Conservation (phyloP, 2,888 invertebrate genomes). For the Papilio protenor region DNA sequence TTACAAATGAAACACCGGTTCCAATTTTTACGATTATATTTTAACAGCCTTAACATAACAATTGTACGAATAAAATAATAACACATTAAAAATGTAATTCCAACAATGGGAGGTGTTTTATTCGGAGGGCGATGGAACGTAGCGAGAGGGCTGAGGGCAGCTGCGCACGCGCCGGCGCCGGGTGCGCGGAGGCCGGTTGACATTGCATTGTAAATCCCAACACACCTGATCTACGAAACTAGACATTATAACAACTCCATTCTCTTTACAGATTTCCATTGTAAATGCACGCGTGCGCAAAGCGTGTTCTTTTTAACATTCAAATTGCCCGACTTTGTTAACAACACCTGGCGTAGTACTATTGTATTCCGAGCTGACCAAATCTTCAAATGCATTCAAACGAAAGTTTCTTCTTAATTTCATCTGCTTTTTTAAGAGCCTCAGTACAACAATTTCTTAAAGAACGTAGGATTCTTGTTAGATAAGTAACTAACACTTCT, state of each 20-base stretch:
- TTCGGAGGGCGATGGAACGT: slow-evolving; percentile 58
- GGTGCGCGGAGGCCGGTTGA: slow-evolving; percentile 74
- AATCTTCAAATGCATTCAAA: slow-evolving; percentile 9
- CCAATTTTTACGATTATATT: slow-evolving; percentile 24
- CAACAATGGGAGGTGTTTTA: slow-evolving; percentile 41
- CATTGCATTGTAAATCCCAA: slow-evolving; percentile 77
- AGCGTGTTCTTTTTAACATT: slow-evolving; percentile 52
- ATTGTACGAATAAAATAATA: slow-evolving; percentile 40
- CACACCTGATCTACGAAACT: slow-evolving; percentile 79
- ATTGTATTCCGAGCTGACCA: slow-evolving; percentile 26
- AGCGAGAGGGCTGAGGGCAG: slow-evolving; percentile 69
- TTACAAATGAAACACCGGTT: slow-evolving; percentile 22
- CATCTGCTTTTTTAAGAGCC: neutral
- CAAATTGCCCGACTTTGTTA: slow-evolving; percentile 49
- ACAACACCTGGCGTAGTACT: slow-evolving; percentile 43
- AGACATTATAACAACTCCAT: slow-evolving; percentile 75
- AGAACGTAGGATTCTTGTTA: neutral
- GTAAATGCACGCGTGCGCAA: slow-evolving; percentile 64
- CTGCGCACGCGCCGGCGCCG: slow-evolving; percentile 71
- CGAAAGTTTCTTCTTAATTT: neutral
- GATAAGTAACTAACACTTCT: neutral
- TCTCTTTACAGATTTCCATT: slow-evolving; percentile 64
- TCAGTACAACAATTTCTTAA: neutral
- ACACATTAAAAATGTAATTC: slow-evolving; percentile 41
- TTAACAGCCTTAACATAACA: slow-evolving; percentile 34